Conservation (phyloP, 2,888 invertebrate species). For the Agriopis aurantiaria region DNA sequence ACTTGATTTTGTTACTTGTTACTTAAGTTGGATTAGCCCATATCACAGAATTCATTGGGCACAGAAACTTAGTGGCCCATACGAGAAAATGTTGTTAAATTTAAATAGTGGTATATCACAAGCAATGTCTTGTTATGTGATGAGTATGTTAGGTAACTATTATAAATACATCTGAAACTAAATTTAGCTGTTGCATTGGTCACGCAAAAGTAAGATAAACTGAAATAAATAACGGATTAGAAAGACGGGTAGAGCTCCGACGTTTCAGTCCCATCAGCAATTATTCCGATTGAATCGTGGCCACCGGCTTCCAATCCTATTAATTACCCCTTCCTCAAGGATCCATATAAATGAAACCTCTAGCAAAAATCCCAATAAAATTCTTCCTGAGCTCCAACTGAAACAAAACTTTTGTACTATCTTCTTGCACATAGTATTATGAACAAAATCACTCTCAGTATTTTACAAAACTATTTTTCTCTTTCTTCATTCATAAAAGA, state of each 20-base stretch:
- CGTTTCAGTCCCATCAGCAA: constrained; percentile 57
- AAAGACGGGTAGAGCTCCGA: constrained; percentile 23
- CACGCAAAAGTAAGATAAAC: not conserved
- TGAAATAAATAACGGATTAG: constrained; percentile 30
- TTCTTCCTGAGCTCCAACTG: constrained; percentile 30
- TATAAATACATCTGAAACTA: too few species aligned
- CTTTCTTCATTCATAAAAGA: constrained; percentile 44
- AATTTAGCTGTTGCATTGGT: not conserved
- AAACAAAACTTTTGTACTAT: constrained; percentile 35
- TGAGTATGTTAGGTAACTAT: not conserved
- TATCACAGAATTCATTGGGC: not conserved
- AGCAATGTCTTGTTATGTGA: not conserved
- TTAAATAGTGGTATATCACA: not conserved
- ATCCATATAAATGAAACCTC: constrained; percentile 61
- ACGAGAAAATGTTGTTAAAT: not conserved
- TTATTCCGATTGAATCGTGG: constrained; percentile 74
- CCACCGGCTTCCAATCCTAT: constrained; percentile 68
- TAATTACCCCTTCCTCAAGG: constrained; percentile 65
- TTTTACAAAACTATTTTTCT: constrained; percentile 46
- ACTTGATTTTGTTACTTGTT: constrained; percentile 40
- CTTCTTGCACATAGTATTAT: constrained; percentile 29
- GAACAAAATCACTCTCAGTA: constrained; percentile 43
- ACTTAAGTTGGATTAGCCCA: constrained; percentile 12
- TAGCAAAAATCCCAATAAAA: constrained; percentile 40
- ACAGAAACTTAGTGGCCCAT: not conserved